Evolutionary conservation across 2,888 invertebrate species (phyloP), one percentile per base, ranked within the genome.

Genomic region (Strigamia maritima): DNA sequence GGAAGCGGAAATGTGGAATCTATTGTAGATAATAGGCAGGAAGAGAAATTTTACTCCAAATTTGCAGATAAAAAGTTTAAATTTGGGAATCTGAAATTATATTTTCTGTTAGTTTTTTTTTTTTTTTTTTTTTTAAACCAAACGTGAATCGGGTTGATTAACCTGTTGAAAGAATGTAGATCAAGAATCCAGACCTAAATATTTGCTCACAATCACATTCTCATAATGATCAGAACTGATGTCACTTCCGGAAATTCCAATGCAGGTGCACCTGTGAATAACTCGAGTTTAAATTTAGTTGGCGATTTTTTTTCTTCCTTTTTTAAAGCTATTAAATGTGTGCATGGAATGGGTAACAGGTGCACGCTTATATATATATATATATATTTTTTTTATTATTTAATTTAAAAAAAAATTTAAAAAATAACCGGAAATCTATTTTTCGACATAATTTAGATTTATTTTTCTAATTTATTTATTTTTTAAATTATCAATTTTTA

Each of bases 201-300:
- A 12, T n/a, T 65, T 65, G 60, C 60, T 24, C 24, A 12, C 19
- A 65, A 65, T 65, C 60, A 24, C 60, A 22, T 16, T 65, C 24
- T 24, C 60, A 65, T 65, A 65, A 65, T 65, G 60, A 65, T 24
- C 60, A 22, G 60, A 65, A 65, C 60, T 65, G 60, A 65, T 65
- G 60, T 65, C 60, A 65, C 60, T 65, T 65, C 60, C 60, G 60
- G 60, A 65, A 65, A 65, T 65, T 65, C 60, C 60, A 65, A 24
- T 24, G 60, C 60, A 65, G 60, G 60, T 65, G 60, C 60, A 65
- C 60, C 60, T 65, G 60, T 65, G 60, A 65, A 65, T 65, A 65
- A 65, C 60, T 65, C 60, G 60, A 65, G 60, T 24, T 65, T 65
- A 65, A 65, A 65, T 65, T 65, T 65, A 65, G 60, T 65, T 24